Evolutionary conservation across 2,888 invertebrate species (phyloP).

Genomic region (Acrocera orbiculus): DNA sequence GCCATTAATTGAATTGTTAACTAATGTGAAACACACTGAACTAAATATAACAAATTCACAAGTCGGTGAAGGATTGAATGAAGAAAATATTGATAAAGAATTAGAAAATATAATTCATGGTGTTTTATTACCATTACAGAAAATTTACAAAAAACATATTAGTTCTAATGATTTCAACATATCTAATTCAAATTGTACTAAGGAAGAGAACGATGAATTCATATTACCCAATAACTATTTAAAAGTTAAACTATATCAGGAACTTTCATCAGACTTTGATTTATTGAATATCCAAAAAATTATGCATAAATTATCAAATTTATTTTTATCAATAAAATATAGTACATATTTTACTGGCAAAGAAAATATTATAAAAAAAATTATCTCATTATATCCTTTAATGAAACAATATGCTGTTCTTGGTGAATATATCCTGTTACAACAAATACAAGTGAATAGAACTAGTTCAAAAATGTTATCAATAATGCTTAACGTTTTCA

Average conservation of each 20-base stretch:
- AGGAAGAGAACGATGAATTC: background rate
- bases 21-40: no score
- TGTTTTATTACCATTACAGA: conserved; percentile 39
- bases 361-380: conserved; percentile 17
- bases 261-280: conserved; percentile 41
- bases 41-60: no score
- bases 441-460: conserved; percentile 61
- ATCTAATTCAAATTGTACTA: background rate
- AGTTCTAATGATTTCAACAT: conserved; percentile 1
- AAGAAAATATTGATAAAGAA: conserved; percentile 21
- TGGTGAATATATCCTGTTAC: conserved; percentile 60
- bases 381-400: conserved; percentile 38
- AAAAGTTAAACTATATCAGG: conserved; percentile 44
- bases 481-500: conserved; percentile 65
- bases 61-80: background rate
- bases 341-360: conserved; percentile 23
- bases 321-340: conserved; percentile 32
- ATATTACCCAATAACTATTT: conserved; percentile 44
- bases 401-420: conserved; percentile 59
- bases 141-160: conserved; percentile 36
- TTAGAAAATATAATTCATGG: conserved; percentile 35
- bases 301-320: conserved; percentile 28
- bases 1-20: conserved; percentile 18
- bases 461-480: conserved; percentile 68
- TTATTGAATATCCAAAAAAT: conserved; percentile 38